Conservation (phyloP, 2,888 invertebrate species). For the Merodon equestris region DNA sequence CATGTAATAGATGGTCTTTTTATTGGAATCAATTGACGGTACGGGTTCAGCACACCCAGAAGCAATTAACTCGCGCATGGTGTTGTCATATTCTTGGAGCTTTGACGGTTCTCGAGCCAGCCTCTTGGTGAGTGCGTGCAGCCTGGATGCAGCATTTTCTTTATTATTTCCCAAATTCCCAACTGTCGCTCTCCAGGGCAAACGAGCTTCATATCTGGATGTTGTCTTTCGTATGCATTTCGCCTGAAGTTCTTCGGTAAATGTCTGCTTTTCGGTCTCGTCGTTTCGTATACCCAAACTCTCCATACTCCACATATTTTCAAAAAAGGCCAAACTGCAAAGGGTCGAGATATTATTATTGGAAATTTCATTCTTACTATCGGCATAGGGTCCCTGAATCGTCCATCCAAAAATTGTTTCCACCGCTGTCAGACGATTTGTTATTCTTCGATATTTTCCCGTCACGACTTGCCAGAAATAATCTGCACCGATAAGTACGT, state of each 20-base stretch:
- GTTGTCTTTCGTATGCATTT: slow-evolving; percentile 14
- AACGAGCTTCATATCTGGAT: slow-evolving; percentile 10
- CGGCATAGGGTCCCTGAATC: slow-evolving; percentile 6
- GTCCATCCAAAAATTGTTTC: slow-evolving; percentile 11
- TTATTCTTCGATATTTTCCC: slow-evolving; percentile 4
- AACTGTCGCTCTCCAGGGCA: slow-evolving; percentile 8
- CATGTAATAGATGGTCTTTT: not conserved
- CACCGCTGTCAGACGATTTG: slow-evolving; percentile 8
- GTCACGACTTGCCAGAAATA: slow-evolving; percentile 9
- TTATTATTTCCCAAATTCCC: slow-evolving; percentile 5
- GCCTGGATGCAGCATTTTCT: slow-evolving; percentile 11
- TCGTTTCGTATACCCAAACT: slow-evolving; percentile 8
- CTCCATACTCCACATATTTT: slow-evolving; percentile 12
- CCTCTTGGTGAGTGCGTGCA: slow-evolving; percentile 14
- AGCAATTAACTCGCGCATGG: slow-evolving; percentile 15
- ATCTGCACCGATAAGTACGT: slow-evolving; percentile 10
- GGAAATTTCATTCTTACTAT: not conserved
- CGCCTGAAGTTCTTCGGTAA: slow-evolving; percentile 10
- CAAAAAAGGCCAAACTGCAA: slow-evolving; percentile 7
- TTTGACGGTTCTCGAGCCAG: slow-evolving; percentile 16
- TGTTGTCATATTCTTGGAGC: slow-evolving; percentile 10
- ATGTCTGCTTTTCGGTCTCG: not conserved
- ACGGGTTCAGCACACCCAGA: slow-evolving; percentile 6
- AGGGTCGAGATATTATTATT: not conserved
- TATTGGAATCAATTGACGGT: not conserved